Evolutionary conservation across 2,113 vertebrate genomes (phyloP).

Genomic region (Ellobius talpinus): DNA sequence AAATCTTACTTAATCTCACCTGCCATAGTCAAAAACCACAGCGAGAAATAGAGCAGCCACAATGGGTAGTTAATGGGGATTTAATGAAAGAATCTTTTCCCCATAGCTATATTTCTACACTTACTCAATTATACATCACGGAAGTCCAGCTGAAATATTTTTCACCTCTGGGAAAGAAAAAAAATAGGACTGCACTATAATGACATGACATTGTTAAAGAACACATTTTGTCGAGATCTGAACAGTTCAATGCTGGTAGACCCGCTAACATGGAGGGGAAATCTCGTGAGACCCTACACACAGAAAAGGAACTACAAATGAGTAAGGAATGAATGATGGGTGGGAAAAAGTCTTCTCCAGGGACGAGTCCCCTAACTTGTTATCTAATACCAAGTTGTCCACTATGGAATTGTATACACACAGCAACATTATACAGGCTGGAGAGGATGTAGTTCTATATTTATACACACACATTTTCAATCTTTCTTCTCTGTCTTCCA

Average conservation of each 20-base stretch:
- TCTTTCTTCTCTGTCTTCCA: not conserved
- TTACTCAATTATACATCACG: not conserved
- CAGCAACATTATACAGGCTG: not conserved
- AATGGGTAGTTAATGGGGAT: not conserved
- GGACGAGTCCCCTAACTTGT: not conserved
- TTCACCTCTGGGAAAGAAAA: not conserved
- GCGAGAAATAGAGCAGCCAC: conserved; percentile 5
- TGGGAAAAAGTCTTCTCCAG: not conserved
- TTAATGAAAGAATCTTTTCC: conserved; percentile 11
- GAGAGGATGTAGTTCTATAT: not conserved
- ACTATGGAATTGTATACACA: not conserved
- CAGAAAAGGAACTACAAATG: not conserved
- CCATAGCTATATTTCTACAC: not conserved
- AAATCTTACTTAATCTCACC: conserved; percentile 14
- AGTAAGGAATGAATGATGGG: not conserved
- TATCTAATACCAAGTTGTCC: not conserved
- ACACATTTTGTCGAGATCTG: not conserved
- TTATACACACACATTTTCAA: not conserved
- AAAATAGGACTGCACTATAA: not conserved
- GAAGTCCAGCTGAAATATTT: not conserved
- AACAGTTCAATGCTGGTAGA: not conserved
- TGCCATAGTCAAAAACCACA: not conserved
- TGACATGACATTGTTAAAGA: not conserved
- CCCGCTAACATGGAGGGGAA: not conserved
- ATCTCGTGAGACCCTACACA: rapidly evolving